phyloP scores from a whole-genome alignment of 2,113 vertebrate genomes.

The Alethe diademata region DNA sequence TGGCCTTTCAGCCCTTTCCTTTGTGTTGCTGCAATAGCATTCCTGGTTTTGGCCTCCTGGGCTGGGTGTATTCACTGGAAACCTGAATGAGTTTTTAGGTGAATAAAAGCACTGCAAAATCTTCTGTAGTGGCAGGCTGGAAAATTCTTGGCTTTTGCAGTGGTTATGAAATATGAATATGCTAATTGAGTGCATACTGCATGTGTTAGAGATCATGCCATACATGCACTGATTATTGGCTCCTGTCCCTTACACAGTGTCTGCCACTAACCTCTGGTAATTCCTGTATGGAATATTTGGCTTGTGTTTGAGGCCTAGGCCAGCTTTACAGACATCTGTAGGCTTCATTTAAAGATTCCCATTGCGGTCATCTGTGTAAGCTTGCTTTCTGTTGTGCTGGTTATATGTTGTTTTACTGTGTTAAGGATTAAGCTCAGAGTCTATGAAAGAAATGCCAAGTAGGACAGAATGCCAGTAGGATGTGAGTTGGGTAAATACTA shows the following conservation, averaged over 20 bases:
- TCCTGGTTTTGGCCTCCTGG: background rate
- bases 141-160: background rate
- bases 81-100: background rate
- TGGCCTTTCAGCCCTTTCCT: conserved; percentile 12
- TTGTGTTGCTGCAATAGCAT: background rate
- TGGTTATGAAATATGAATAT: background rate
- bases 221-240: background rate
- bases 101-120: background rate
- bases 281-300: background rate
- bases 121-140: background rate
- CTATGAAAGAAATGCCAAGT: background rate
- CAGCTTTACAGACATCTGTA: background rate
- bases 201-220: accelerated
- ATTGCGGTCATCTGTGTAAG: accelerated
- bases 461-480: background rate
- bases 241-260: background rate
- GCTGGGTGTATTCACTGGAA: background rate
- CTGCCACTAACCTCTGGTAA: background rate
- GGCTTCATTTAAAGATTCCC: background rate
- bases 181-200: background rate
- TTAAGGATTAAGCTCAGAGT: background rate
- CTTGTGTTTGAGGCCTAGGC: background rate
- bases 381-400: background rate
- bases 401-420: accelerated
- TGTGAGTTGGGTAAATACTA: background rate